A percentile compares a stretch with the other conserved stretches of the same genome.
Evolutionary conservation across 1,140 invertebrate species (phyloP).

Genomic region (Trichoplusia ni): DNA sequence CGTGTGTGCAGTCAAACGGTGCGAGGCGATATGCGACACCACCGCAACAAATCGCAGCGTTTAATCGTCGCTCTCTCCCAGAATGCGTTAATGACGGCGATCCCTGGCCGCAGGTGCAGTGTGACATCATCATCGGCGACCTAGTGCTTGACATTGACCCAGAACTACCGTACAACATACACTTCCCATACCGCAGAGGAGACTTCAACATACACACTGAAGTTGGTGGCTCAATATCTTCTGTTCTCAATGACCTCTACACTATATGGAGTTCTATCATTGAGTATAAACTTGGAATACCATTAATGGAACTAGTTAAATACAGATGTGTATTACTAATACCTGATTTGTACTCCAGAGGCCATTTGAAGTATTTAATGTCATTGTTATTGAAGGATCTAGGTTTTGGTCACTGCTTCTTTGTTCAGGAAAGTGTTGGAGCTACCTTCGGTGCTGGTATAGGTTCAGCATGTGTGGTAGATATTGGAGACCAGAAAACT

Average conservation of each 20-base stretch:
- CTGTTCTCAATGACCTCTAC: conserved; percentile 92
- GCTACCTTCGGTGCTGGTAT: conserved; percentile 97
- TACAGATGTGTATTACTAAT: conserved; percentile 94
- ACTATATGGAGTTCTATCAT: conserved; percentile 93
- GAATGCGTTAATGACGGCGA: conserved; percentile 83
- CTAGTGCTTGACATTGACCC: conserved; percentile 89
- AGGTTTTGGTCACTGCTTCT: conserved; percentile 94
- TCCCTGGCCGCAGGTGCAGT: conserved; percentile 84
- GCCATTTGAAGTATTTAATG: conserved; percentile 92
- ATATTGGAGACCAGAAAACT: conserved; percentile 97
- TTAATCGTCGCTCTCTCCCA: conserved; percentile 89
- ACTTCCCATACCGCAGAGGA: conserved; percentile 94
- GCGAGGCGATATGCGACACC: conserved; percentile 91
- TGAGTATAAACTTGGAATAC: conserved; percentile 88
- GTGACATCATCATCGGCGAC: conserved; percentile 86
- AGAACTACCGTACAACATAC: conserved; percentile 89
- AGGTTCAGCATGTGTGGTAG: conserved; percentile 95
- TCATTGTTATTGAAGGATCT: conserved; percentile 91
- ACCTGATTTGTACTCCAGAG: conserved; percentile 95
- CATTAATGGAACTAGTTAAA: conserved; percentile 88
- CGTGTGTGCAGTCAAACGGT: conserved; percentile 91
- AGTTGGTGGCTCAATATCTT: conserved; percentile 91
- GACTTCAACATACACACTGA: conserved; percentile 92
- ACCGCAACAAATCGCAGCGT: conserved; percentile 92
- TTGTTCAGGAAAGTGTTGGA: conserved; percentile 93